Base-by-base conservation (phyloP, 2,113 vertebrate species). In the Megalops atlanticus region DNA sequence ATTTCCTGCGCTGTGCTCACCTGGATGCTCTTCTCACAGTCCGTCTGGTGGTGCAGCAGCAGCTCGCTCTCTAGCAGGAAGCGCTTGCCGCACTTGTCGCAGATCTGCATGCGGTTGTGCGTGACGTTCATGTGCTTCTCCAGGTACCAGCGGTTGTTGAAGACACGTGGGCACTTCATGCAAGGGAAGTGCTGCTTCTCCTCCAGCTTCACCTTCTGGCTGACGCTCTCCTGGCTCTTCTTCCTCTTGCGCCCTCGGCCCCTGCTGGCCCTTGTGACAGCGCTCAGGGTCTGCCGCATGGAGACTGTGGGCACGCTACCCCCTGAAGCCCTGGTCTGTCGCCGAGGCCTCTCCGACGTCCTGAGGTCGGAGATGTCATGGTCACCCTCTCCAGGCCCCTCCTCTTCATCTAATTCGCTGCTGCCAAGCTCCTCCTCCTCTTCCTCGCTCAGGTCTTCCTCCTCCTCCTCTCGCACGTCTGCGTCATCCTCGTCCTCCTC, bases 111-210 rank as follows among this genome's bases (percentile, higher is more conserved):
- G 79, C 93, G 94, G 82, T 93, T 95, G 89, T 97, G 95, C 0
- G 95, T 95, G 84, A 96, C 92, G 0, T 95, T 96, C 92, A 95
- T 94, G 90, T 97, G 96, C 75, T 96, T 96, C 88, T 96, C 95
- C 93, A 96, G 90, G 88, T 96, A 96, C 96, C 95, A 96, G 88
- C 95, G 94, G 90, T 95, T 96, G 91, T 95, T 95, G 91, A 97
- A 96, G 11, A 96, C 93, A 0, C 95, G 91, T 0, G 95, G 95
- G 43, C 95, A 96, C 84, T 94, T 95, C 83, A 95, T 93, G 87
- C 95, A 97, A 0, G 94, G 92, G 47, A 95, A 96, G 80, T 95
- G 93, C 85, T 93, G 94, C 81, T 94, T 95, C 87, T 95, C 95
- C 84, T 96, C 94, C 85, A 96, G 88, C 86, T 95, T 95, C 75